phyloP scores from a whole-genome alignment of 2,797 vertebrate species.

The Artibeus jamaicensis region DNA sequence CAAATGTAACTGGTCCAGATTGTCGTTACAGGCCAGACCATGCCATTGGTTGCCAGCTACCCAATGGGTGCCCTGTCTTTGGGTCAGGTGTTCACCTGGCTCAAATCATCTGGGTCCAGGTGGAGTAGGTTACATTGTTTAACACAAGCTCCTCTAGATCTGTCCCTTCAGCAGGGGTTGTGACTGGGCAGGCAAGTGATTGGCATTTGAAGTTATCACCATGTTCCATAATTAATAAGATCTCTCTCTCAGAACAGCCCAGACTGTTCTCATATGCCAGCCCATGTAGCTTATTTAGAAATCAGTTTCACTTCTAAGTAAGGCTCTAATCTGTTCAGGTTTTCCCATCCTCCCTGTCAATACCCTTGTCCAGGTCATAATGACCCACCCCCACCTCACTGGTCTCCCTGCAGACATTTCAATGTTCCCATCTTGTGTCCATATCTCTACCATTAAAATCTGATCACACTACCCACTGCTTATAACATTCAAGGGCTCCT shows the following conservation, averaged over 20 bases:
- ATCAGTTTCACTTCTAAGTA: not conserved
- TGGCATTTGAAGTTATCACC: not conserved
- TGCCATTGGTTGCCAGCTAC: not conserved
- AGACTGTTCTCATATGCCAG: not conserved
- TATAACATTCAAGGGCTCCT: not conserved
- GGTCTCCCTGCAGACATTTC: not conserved
- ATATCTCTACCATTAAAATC: not conserved
- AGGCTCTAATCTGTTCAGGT: not conserved
- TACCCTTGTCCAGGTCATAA: not conserved
- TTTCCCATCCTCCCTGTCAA: not conserved
- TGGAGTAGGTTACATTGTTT: not conserved
- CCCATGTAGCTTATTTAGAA: not conserved
- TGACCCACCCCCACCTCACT: not conserved
- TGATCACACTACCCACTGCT: not conserved
- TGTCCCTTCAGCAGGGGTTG: not conserved
- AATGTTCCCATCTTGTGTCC: not conserved
- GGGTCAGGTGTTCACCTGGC: not conserved
- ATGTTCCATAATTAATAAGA: not conserved
- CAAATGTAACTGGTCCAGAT: not conserved
- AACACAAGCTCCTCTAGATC: not conserved
- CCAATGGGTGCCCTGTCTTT: not conserved
- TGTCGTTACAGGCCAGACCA: not conserved
- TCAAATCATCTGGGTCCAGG: not conserved
- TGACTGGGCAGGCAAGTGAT: not conserved
- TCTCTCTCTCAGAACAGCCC: not conserved